Percentiles rank a stretch among this genome's conserved stretches.
phyloP scores from a whole-genome alignment of 2,113 vertebrate genomes.

The Nesoenas mayeri region DNA sequence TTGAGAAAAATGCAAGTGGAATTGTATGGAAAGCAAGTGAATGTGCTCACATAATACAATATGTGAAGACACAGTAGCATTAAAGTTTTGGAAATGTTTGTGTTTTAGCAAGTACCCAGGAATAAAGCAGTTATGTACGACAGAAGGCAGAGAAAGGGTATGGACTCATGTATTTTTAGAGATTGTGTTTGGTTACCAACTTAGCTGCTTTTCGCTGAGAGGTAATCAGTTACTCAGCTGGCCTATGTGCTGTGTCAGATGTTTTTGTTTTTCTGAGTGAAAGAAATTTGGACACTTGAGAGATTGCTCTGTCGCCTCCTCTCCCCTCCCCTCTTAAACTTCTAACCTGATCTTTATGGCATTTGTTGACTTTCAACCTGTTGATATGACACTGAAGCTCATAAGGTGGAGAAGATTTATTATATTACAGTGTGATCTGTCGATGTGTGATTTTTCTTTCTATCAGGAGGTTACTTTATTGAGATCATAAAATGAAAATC shows the following conservation, averaged over 20 bases:
- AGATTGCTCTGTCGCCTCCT: not conserved
- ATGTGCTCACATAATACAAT: not conserved
- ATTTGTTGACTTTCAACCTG: slow-evolving; percentile 13
- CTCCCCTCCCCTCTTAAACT: not conserved
- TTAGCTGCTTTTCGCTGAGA: not conserved
- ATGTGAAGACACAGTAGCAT: not conserved
- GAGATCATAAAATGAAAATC: slow-evolving; percentile 42
- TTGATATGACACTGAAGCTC: not conserved
- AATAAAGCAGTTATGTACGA: not conserved
- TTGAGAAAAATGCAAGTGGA: not conserved
- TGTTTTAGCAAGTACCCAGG: not conserved
- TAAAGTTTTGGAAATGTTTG: not conserved
- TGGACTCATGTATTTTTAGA: not conserved
- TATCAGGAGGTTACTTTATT: slow-evolving; percentile 38
- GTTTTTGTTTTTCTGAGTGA: not conserved
- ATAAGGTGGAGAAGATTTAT: not conserved
- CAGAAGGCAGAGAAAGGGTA: not conserved
- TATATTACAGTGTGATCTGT: not conserved
- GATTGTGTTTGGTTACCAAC: not conserved
- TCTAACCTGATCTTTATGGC: not conserved
- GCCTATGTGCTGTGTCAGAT: not conserved
- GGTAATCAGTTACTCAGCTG: not conserved
- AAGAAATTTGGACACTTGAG: not conserved
- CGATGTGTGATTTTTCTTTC: slow-evolving; percentile 4
- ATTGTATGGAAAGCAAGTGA: not conserved